phyloP scores from a whole-genome alignment of 2,797 vertebrate species.

The Distichodus sexfasciatus region DNA sequence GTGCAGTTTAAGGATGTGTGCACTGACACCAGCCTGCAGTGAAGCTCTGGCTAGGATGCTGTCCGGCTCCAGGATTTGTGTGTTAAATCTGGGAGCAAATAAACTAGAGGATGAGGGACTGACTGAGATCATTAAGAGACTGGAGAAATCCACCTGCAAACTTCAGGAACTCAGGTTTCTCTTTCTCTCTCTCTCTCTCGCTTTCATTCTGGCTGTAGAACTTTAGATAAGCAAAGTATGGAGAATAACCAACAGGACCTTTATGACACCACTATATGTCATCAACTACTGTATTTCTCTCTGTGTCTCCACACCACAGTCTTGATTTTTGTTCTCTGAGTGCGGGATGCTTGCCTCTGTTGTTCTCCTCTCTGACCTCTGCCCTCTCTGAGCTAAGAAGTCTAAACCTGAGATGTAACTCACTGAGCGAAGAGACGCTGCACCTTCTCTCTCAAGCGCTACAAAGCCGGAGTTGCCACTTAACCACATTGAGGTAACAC shows the following conservation, averaged over 20 bases:
- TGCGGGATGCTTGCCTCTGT: conserved; percentile 64
- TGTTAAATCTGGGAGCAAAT: conserved; percentile 73
- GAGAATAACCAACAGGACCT: too few relatives aligned
- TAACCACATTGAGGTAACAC: conserved; percentile 64
- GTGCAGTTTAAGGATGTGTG: conserved; percentile 67
- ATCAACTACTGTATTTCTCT: conserved; percentile 6
- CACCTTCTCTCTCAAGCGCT: conserved; percentile 69
- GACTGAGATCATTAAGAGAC: conserved; percentile 65
- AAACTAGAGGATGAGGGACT: conserved; percentile 73
- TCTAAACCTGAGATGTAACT: conserved; percentile 70
- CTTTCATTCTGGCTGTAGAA: too few relatives aligned
- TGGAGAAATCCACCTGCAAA: conserved; percentile 67
- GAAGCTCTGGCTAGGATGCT: conserved; percentile 67
- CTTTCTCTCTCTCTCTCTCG: too few relatives aligned
- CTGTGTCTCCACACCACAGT: conserved; percentile 60
- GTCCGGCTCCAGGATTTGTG: conserved; percentile 63
- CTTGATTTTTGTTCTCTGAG: conserved; percentile 71
- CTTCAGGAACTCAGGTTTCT: conserved; percentile 77
- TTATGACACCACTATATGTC: too few relatives aligned
- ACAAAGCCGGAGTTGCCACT: conserved; percentile 62
- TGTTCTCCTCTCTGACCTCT: conserved; percentile 66
- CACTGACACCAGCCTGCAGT: conserved; percentile 70
- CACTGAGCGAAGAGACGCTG: conserved; percentile 66
- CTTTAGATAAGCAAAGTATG: too few relatives aligned
- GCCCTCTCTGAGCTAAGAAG: conserved; percentile 68